Evolutionary conservation across 2,888 invertebrate species (phyloP), one percentile per base, ranked within the genome.

Genomic region (Cheilosia variabilis): DNA sequence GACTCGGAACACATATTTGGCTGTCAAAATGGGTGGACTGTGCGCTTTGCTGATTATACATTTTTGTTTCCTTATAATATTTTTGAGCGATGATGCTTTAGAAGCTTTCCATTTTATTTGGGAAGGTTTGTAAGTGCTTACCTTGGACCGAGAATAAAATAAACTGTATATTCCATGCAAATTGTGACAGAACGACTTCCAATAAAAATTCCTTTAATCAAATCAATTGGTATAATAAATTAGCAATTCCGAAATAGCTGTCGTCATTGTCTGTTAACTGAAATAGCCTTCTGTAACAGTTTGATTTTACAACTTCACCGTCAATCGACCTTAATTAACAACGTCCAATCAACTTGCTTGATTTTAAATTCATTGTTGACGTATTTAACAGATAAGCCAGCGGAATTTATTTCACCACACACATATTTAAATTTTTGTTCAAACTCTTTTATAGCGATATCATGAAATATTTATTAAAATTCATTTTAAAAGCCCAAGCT

Each of bases 251-350:
- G 17, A 17, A 19, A 17, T 47, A 47, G 17, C 47, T 47, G 9
- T 47, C 47, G 17, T 19, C 47, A 53, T n/a, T 53, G 22, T 27
- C 22, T n/a, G 53, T 15, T 53, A 53, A 53, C 53, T 27, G 13
- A 24, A n/a, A 53, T n/a, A 53, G 24, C 53, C 53, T 53, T 53
- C 53, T 53, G 24, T 53, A 22, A 53, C 53, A 53, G 27, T 27
- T 53, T 27, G 5, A 10, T 27, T 53, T 53, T 53, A 53, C 53
- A 53, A 27, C 53, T 27, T 53, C 13, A 27, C 15, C 15, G 22
- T 53, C 27, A 27, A 53, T 53, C 53, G 53, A 53, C 53, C 53
- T 53, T 53, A 53, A 53, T 53, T 53, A 10, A 3, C 13, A 13
- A 17, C 6, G 24, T 13, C 22, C 53, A 53, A 53, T 53, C 27